A percentile compares a stretch with the other conserved stretches of the same genome.
phyloP scores from a whole-genome alignment of 2,797 vertebrate species.

The Brachyalestes nurse region DNA sequence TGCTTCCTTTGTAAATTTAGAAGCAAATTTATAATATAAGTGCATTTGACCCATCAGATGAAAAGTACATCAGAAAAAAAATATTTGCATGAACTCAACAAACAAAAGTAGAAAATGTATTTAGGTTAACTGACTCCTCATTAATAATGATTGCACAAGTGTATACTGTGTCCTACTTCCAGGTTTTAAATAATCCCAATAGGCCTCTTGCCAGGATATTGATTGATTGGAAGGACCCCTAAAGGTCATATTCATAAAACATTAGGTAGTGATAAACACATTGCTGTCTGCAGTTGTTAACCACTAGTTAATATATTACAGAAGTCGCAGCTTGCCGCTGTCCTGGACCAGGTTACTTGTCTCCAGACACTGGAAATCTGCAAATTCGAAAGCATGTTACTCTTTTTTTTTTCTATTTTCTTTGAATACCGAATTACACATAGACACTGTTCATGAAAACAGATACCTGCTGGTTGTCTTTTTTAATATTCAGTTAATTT shows the following conservation, averaged over 20 bases:
- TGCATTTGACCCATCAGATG: constrained; percentile 17
- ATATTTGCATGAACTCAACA: constrained; percentile 27
- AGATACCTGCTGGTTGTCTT: constrained; percentile 9
- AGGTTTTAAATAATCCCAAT: constrained; percentile 83
- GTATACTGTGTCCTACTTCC: constrained; percentile 84
- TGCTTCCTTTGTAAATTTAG: constrained; percentile 42
- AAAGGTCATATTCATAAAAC: constrained; percentile 86
- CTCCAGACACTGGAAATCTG: constrained; percentile 60
- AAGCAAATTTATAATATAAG: constrained; percentile 42
- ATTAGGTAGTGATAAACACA: constrained; percentile 79
- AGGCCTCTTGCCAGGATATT: constrained; percentile 72
- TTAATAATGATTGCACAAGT: constrained; percentile 82
- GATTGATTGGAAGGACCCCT: constrained; percentile 80
- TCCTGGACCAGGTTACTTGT: constrained; percentile 61
- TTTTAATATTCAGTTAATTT: constrained; percentile 38
- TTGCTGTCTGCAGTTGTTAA: constrained; percentile 73
- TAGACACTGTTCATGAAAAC: constrained; percentile 36
- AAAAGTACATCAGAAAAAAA: constrained; percentile 44
- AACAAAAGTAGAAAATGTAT: constrained; percentile 74
- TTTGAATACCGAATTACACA: constrained; percentile 38
- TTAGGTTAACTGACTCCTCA: constrained; percentile 79
- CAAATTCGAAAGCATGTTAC: constrained; percentile 51
- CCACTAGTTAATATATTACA: constrained; percentile 71
- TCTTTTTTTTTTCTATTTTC: constrained; percentile 14
- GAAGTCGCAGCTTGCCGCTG: constrained; percentile 45